These are phyloP conservation scores for Tachysurus fulvidraco DNA, from an alignment of 2,113 vertebrate genomes.

Conservation along the genomic window DNA sequence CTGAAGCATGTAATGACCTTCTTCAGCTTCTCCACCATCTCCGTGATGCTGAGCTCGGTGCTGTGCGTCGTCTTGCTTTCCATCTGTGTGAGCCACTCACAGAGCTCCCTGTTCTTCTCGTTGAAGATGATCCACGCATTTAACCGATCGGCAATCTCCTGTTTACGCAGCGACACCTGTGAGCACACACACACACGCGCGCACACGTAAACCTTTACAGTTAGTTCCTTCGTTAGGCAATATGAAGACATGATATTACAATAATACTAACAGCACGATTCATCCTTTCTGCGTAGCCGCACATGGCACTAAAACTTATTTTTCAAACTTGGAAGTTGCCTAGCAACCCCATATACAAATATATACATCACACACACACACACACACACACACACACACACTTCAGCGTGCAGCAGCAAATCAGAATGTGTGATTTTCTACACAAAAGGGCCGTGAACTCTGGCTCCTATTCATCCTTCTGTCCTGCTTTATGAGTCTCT, in stretches of 20 bases:
- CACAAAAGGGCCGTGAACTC: conserved; percentile 56
- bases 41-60: conserved; percentile 87
- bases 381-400: not conserved
- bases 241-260: not conserved
- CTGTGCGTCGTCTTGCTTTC: conserved; percentile 87
- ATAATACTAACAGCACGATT: not conserved
- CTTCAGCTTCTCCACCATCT: conserved; percentile 94
- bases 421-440: conserved; percentile 52
- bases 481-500: not conserved
- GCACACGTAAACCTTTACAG: not conserved
- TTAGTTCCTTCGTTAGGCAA: not conserved
- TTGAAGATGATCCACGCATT: conserved; percentile 90
- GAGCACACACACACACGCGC: conserved; percentile 9
- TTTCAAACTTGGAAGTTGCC: conserved; percentile 8
- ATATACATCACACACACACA: not conserved
- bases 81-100: conserved; percentile 93
- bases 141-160: conserved; percentile 88
- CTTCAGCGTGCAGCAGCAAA: conserved; percentile 35
- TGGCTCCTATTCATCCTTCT: conserved; percentile 52
- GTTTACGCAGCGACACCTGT: conserved; percentile 84
- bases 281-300: not conserved
- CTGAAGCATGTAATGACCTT: conserved; percentile 74
- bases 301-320: too few species aligned
- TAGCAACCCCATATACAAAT: conserved; percentile 21
- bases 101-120: conserved; percentile 90